Evolutionary conservation across 2,113 vertebrate genomes (phyloP), one percentile per base, ranked within the genome.

Genomic region (Rhinoptilus africanus): DNA sequence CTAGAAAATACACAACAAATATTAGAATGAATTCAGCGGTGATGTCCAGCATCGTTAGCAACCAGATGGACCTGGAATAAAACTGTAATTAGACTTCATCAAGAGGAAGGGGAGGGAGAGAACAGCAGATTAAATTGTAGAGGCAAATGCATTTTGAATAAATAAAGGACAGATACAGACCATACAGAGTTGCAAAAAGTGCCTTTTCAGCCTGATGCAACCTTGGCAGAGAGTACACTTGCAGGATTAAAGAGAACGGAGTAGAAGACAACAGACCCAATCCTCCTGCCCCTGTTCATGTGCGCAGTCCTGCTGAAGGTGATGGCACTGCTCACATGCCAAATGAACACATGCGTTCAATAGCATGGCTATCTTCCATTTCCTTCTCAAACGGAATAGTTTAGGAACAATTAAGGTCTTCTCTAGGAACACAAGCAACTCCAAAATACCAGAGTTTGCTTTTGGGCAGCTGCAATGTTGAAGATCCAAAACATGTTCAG

Each of bases 1-100:
- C 98, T 98, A 98, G 97, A 95, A 97, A 94, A 97, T 34, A 69
- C 92, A 95, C 93, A 95, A 89, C 93, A 94, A 94, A 96, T 93
- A 97, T 97, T 97, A 92, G 87, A 85, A 80, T 48, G 85, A 86
- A 77, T 92, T 93, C 80, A 93, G 95, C 4, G 1, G 89, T 96
- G 89, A 89, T 97, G 92, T 96, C 73, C 93, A 96, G 90, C 78
- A 54, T 91, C 92, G 71, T 95, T 96, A 93, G 92, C 94, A 96
- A 94, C 78, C 95, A 96, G 95, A 96, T 95, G 97, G 95, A 97
- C 98, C 98, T 98, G 96, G 89, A 98, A 98, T 95, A 98, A 97
- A 98, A 96, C n/a, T 96, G 87, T 88, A 91, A 95, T 96, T 77
- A 96, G 92, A 19, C 74, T 92, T 95, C 54, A 81, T 59, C 71